Evolutionary conservation across 2,888 invertebrate genomes (phyloP), one percentile per base, ranked within the genome.

Genomic region (Dendrolimus pini): DNA sequence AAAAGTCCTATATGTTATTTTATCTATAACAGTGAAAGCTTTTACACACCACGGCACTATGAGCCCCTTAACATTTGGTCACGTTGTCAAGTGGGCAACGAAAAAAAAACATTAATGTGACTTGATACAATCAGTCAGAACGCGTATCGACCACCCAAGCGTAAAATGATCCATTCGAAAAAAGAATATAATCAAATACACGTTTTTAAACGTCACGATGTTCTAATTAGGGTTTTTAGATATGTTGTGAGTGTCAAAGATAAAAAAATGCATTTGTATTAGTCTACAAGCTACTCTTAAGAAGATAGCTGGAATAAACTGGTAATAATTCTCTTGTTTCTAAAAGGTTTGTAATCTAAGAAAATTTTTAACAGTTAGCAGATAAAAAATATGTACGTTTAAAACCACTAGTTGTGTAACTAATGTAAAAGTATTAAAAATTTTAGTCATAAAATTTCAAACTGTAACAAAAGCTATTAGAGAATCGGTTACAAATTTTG

Each of bases 131-230:
- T 79, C 78, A 68, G 71, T 69, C 70, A 66, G 62, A 68, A 69
- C 64, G 70, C 64, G 65, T 64, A 66, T 67, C 70, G 83, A 83
- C 83, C 83, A 85, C 85, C 84, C 85, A 80, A 59, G 69, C 62
- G 61, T 71, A 61, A 68, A 54, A 59, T 63, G 65, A 63, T 62
- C 59, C 55, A 59, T 61, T 30, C 58, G 55, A 74, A 75, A 72
- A 75, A 74, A 70, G 70, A 74, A 74, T 72, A 65, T 69, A 70
- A 73, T 74, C 70, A 72, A 74, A 73, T 65, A 71, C 61, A 64
- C 67, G 66, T 69, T 74, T 74, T 71, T 65, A 62, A 65, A 64
- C 67, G 70, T 74, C 73, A 77, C 75, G 73, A 72, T 72, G 71
- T 72, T 69, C 74, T 75, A 78, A 79, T 80, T 78, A 72, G 68